Evolutionary conservation across 2,113 vertebrate species (phyloP).

Genomic region (Prunella fulvescens): DNA sequence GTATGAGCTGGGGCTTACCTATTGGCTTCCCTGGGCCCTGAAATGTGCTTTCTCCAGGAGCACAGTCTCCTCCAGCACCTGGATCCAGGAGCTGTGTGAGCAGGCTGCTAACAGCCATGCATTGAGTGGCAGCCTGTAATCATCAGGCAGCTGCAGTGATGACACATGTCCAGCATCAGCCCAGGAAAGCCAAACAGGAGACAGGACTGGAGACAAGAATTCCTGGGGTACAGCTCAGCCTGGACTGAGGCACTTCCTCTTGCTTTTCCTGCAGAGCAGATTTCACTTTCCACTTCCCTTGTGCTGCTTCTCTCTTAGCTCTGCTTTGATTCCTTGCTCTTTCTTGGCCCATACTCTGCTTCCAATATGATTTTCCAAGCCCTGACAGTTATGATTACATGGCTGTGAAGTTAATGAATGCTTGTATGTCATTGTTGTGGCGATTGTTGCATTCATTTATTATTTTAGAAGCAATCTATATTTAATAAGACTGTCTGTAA

Average conservation of each 20-base stretch:
- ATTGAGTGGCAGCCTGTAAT: background rate
- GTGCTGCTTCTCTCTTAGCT: background rate
- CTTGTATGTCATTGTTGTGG: background rate
- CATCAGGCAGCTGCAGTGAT: background rate
- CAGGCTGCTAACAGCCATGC: background rate
- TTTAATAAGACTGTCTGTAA: background rate
- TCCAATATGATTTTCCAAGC: background rate
- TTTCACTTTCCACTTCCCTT: background rate
- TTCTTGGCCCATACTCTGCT: background rate
- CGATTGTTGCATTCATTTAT: background rate
- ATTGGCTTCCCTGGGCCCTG: background rate
- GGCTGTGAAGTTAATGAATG: background rate
- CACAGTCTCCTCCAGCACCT: background rate
- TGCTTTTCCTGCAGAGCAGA: background rate
- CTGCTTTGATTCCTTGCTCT: background rate
- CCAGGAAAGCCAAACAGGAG: background rate
- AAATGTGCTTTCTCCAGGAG: background rate
- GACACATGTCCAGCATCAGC: accelerated
- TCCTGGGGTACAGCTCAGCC: background rate
- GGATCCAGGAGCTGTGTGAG: background rate
- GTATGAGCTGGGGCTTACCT: background rate
- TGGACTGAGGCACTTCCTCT: background rate
- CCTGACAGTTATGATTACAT: background rate
- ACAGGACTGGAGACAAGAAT: background rate
- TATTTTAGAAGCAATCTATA: background rate